Evolutionary conservation across 2,113 vertebrate genomes (phyloP).

Genomic region (Argyrosomus japonicus): DNA sequence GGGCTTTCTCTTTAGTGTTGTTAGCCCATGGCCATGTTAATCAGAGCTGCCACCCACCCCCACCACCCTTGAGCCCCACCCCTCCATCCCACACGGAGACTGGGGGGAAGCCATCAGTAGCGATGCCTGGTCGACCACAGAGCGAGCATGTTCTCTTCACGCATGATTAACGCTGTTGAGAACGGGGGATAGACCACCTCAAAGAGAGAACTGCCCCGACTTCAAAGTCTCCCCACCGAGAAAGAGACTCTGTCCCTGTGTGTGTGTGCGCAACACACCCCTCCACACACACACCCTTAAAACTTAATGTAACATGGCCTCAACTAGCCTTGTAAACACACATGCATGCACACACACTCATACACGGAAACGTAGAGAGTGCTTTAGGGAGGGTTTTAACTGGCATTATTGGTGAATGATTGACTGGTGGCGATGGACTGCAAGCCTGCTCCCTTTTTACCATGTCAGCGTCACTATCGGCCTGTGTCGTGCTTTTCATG

Average conservation of each 20-base stretch:
- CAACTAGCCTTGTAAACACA: conserved; percentile 67
- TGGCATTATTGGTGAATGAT: conserved; percentile 74
- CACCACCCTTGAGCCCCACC: conserved; percentile 15
- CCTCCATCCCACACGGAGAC: conserved; percentile 43
- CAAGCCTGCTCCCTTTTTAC: conserved; percentile 13
- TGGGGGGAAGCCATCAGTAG: conserved; percentile 66
- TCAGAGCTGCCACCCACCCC: conserved; percentile 48
- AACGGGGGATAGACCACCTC: conserved; percentile 76
- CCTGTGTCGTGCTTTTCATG: not conserved
- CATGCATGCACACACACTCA: conserved; percentile 49
- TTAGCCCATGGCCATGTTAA: conserved; percentile 79
- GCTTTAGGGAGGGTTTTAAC: conserved; percentile 63
- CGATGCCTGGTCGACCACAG: conserved; percentile 67
- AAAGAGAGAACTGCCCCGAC: conserved; percentile 78
- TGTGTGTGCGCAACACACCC: conserved; percentile 7
- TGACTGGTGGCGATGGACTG: conserved; percentile 64
- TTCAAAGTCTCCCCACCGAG: conserved; percentile 78
- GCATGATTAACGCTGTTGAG: conserved; percentile 79
- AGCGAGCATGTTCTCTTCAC: conserved; percentile 80
- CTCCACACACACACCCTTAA: conserved; percentile 23
- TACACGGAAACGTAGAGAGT: conserved; percentile 44
- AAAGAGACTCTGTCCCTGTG: conserved; percentile 57
- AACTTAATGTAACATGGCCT: conserved; percentile 71
- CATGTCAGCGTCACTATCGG: conserved; percentile 1
- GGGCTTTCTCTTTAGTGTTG: conserved; percentile 66